These are phyloP conservation scores for Engystomops pustulosus DNA, from an alignment of 2,113 vertebrate species.

Conservation along the genomic window DNA sequence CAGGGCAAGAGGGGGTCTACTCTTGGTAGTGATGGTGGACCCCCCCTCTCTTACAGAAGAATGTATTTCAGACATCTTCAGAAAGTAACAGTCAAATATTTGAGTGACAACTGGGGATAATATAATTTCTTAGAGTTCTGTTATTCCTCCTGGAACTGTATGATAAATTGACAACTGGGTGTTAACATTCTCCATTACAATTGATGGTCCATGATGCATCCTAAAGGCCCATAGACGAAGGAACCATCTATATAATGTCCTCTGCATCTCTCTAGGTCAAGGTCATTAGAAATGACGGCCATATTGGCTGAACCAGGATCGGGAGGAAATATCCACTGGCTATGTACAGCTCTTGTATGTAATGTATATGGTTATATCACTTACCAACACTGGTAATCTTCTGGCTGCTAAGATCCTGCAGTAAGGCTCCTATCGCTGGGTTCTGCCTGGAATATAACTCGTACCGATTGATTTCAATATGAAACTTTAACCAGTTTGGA, in stretches of 20 bases:
- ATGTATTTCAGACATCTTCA: too few relatives aligned
- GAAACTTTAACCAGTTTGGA: conserved; percentile 98
- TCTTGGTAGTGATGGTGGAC: background rate
- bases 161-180: background rate
- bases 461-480: conserved; percentile 96
- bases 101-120: too few relatives aligned
- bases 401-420: conserved; percentile 89
- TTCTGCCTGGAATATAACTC: conserved; percentile 93
- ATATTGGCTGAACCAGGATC: background rate
- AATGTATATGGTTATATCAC: too few relatives aligned
- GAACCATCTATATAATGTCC: background rate
- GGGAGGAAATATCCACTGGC: background rate
- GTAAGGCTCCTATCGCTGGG: conserved; percentile 87
- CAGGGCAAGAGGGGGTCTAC: background rate
- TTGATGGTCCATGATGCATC: background rate
- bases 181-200: background rate
- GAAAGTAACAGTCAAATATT: too few relatives aligned
- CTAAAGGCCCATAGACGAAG: background rate
- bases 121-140: background rate
- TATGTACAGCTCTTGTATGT: too few relatives aligned
- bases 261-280: background rate
- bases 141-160: background rate
- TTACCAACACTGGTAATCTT: conserved; percentile 96
- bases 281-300: background rate
- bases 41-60: too few relatives aligned